Percentiles rank a stretch among this genome's conserved stretches.
Evolutionary conservation across 1,140 invertebrate genomes (phyloP).

Genomic region (Eciton burchellii): DNA sequence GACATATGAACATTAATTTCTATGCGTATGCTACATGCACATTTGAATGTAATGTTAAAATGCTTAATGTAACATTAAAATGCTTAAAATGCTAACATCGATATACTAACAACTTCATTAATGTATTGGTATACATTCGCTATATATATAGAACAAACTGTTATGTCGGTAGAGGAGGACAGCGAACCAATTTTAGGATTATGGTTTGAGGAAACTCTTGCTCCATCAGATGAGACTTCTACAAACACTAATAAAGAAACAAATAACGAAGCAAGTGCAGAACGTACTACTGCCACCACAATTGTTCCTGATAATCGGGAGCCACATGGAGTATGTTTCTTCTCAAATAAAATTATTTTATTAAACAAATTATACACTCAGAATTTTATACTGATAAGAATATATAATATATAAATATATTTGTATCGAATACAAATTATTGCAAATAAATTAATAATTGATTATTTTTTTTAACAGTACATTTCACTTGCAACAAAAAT

Average conservation of each 20-base stretch:
- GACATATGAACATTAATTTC: constrained; percentile 30
- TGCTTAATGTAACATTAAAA: constrained; percentile 14
- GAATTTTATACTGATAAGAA: constrained; percentile 6
- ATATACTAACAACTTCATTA: constrained; percentile 60
- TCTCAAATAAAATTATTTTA: constrained; percentile 40
- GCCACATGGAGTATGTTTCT: constrained; percentile 91
- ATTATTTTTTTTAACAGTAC: constrained; percentile 87
- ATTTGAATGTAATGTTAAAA: constrained; percentile 8
- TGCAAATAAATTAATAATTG: constrained; percentile 9
- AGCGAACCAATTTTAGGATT: constrained; percentile 96
- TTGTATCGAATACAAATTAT: constrained; percentile 35
- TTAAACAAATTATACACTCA: constrained; percentile 29
- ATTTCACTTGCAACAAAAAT: constrained; percentile 92
- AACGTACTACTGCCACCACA: constrained; percentile 80
- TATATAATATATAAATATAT: constrained; percentile 7
- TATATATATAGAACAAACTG: constrained; percentile 81
- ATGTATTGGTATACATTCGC: constrained; percentile 78
- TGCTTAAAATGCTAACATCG: not conserved
- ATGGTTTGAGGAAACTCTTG: constrained; percentile 96
- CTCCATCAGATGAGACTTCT: constrained; percentile 89
- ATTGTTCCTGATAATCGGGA: constrained; percentile 96
- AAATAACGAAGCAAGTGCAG: constrained; percentile 85
- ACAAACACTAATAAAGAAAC: constrained; percentile 86
- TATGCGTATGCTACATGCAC: not conserved
- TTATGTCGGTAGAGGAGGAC: constrained; percentile 89